A percentile compares a stretch with the other conserved stretches of the same genome.
Conservation (phyloP, 2,797 vertebrate genomes). For the Toxotes lorentzi region DNA sequence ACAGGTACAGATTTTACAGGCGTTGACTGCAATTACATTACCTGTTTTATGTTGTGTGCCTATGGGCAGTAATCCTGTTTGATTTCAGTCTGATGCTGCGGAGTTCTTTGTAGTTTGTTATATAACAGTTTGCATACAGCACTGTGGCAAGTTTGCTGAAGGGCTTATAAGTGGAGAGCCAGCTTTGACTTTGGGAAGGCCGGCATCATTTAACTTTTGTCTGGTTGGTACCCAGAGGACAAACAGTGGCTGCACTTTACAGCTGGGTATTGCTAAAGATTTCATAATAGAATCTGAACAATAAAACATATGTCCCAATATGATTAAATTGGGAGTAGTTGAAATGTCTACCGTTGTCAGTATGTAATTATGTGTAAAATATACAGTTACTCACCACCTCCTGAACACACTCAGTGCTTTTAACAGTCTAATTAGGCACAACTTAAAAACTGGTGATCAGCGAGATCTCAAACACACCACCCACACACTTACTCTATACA, state of each 20-base stretch:
- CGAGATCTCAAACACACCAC: slow-evolving; percentile 47
- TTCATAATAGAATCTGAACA: slow-evolving; percentile 45
- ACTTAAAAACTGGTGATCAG: slow-evolving; percentile 49
- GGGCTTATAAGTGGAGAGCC: slow-evolving; percentile 45
- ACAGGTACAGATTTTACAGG: slow-evolving; percentile 41
- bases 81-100: slow-evolving; percentile 39
- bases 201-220: slow-evolving; percentile 39
- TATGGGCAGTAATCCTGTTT: slow-evolving; percentile 38
- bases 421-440: slow-evolving; percentile 58
- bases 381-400: slow-evolving; percentile 44
- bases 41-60: slow-evolving; percentile 25
- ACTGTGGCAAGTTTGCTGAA: slow-evolving; percentile 39
- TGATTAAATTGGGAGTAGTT: slow-evolving; percentile 54
- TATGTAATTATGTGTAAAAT: slow-evolving; percentile 61
- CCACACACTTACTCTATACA: slow-evolving; percentile 14
- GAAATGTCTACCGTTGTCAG: slow-evolving; percentile 38
- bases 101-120: slow-evolving; percentile 52
- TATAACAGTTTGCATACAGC: slow-evolving; percentile 45
- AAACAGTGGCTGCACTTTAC: slow-evolving; percentile 31
- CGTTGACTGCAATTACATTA: slow-evolving; percentile 37
- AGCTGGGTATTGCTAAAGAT: slow-evolving; percentile 37
- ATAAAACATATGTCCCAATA: slow-evolving; percentile 36
- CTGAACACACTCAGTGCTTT: slow-evolving; percentile 39
- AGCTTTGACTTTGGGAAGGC: slow-evolving; percentile 44
- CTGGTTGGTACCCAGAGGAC: slow-evolving; percentile 48